Percentiles rank a stretch among this genome's conserved stretches.
phyloP scores from a whole-genome alignment of 2,113 vertebrate species.

The Gopherus flavomarginatus region DNA sequence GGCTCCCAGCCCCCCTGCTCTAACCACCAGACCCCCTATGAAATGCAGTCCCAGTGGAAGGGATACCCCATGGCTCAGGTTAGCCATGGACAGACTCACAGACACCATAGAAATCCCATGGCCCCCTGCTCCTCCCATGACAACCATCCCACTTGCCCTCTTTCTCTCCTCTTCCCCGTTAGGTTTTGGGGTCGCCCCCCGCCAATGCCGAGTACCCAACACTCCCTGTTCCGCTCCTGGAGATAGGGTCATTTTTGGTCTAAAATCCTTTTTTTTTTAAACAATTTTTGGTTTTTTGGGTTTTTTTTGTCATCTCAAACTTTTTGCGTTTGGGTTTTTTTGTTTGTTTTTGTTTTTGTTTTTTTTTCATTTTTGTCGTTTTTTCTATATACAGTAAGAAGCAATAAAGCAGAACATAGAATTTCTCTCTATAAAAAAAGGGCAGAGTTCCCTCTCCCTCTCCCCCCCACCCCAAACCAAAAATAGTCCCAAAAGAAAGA shows the following conservation, averaged over 20 bases:
- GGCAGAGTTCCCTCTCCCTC: background rate
- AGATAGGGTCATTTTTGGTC: conserved; percentile 91
- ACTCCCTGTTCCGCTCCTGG: conserved; percentile 41
- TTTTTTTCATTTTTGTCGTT: conserved; percentile 52
- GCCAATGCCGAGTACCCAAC: background rate
- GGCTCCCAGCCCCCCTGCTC: background rate
- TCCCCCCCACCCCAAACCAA: background rate
- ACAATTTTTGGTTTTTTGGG: conserved; percentile 76
- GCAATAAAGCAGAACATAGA: conserved; percentile 33
- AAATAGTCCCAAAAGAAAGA: background rate
- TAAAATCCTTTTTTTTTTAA: conserved; percentile 89
- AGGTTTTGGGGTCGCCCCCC: background rate
- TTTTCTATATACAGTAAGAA: conserved; percentile 81
- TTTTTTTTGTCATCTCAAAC: conserved; percentile 79
- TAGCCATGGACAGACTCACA: background rate
- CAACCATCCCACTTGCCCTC: background rate
- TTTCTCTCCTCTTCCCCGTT: background rate
- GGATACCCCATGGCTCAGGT: background rate
- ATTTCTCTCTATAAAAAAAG: conserved; percentile 24
- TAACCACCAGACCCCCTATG: background rate
- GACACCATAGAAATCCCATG: background rate
- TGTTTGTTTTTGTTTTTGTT: conserved; percentile 76
- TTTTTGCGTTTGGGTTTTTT: conserved; percentile 44
- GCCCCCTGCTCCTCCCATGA: background rate
- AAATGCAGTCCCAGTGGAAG: background rate